Evolutionary conservation across 2,888 invertebrate species (phyloP).

Genomic region (Synergus itoensis): DNA sequence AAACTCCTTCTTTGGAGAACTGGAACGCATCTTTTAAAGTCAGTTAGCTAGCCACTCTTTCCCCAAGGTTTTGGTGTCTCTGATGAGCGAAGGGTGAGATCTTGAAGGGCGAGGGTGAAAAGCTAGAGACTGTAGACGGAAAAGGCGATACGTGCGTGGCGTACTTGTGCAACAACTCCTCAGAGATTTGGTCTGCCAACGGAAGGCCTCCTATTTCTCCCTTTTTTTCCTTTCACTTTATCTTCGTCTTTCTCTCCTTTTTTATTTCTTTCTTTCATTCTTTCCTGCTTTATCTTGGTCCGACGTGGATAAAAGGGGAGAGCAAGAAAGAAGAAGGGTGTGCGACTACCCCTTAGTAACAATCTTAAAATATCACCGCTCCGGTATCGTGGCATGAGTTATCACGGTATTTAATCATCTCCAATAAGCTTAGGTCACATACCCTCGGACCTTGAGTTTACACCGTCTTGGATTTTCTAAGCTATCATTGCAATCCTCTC

Average conservation of each 20-base stretch:
- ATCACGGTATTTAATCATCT: conserved; percentile 72
- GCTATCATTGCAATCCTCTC: conserved; percentile 1
- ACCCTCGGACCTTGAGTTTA: conserved; percentile 44
- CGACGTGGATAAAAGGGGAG: conserved; percentile 17
- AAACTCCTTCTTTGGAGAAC: conserved; percentile 59
- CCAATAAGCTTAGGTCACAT: conserved; percentile 67
- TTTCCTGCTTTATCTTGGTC: conserved; percentile 45
- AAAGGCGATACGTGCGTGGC: conserved; percentile 72
- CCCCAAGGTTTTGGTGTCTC: conserved; percentile 61
- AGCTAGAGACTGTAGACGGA: conserved; percentile 58
- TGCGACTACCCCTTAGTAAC: conserved; percentile 60
- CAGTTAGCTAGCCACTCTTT: conserved; percentile 51
- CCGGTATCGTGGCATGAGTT: conserved; percentile 66
- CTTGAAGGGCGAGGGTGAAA: conserved; percentile 53
- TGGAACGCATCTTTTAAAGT: conserved; percentile 64
- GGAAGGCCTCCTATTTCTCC: conserved; percentile 51
- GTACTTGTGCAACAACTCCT: conserved; percentile 68
- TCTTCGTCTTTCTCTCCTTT: conserved; percentile 44
- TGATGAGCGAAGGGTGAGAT: conserved; percentile 49
- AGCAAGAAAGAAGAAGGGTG: conserved; percentile 44
- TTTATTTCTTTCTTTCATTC: conserved; percentile 20
- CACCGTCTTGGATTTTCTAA: conserved; percentile 5
- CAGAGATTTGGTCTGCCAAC: conserved; percentile 67
- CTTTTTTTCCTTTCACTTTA: conserved; percentile 47
- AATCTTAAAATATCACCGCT: conserved; percentile 71